These are phyloP conservation scores for Nemurella pictetii DNA, from an alignment of 2,888 invertebrate species.

Conservation along the genomic window DNA sequence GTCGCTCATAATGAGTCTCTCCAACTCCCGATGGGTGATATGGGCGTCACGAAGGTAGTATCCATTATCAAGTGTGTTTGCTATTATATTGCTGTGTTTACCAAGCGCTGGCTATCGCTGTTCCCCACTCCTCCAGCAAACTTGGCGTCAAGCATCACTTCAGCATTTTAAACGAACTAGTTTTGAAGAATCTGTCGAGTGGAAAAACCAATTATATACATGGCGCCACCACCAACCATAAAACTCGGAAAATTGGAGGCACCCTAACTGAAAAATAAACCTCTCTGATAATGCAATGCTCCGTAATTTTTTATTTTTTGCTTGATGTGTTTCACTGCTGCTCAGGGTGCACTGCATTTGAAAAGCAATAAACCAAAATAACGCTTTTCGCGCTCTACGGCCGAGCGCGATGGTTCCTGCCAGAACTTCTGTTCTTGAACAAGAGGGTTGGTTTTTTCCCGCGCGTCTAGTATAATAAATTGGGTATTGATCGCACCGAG, in stretches of 20 bases:
- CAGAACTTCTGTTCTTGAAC: neutral
- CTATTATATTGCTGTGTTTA: too few relatives aligned
- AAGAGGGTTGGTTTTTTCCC: neutral
- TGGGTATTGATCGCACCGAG: constrained; percentile 15
- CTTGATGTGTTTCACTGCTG: neutral
- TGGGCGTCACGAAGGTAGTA: too few relatives aligned
- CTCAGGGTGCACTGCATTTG: neutral
- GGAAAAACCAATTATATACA: neutral
- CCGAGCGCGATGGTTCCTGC: too few relatives aligned
- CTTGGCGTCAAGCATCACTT: too few relatives aligned
- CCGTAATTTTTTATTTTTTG: neutral
- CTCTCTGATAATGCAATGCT: neutral
- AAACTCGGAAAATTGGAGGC: neutral
- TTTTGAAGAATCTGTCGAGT: neutral
- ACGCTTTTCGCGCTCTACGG: neutral
- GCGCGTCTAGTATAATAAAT: neutral
- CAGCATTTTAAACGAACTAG: neutral
- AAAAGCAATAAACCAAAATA: neutral
- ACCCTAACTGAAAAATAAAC: neutral
- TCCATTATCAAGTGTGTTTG: too few relatives aligned
- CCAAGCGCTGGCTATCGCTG: too few relatives aligned
- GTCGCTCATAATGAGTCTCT: too few relatives aligned
- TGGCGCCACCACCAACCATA: neutral
- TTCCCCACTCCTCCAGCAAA: too few relatives aligned
- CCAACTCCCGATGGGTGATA: too few relatives aligned